Base-by-base conservation (phyloP, 2,797 vertebrate genomes). In the Molossus alvarezi region DNA sequence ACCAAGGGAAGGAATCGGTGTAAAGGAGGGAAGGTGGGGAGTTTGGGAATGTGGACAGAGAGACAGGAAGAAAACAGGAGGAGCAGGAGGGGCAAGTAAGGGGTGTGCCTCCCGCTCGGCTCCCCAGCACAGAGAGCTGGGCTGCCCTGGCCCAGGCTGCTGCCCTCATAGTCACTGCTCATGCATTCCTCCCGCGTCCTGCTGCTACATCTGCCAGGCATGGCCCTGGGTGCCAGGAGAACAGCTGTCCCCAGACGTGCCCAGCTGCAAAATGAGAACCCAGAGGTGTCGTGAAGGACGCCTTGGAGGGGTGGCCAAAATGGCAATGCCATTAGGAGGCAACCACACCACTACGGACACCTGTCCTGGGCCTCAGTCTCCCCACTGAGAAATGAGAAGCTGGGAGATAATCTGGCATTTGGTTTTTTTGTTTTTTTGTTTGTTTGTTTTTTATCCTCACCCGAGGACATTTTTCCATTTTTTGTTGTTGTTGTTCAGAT, bases 201-300 rank as follows among this genome's bases (percentile, higher is more conserved):
- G 51, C 75, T 20, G 14, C 48, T 92, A 88, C 83, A 41, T 48
- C 92, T 84, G 86, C 77, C 95, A 91, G 95, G 85, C 79, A 87
- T 55, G 85, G 82, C 75, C 75, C 51, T 71, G 62, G 57, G 58
- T 71, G 83, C 71, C 33, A 71, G 53, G 45, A 87, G 55, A 88
- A 82, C 96, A 95, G 95, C 89, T 90, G 94, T 79, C 62, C 76
- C 64, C 75, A 7, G 7, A 88, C 3, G 0, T 88, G 95, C 83
- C 60, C 53, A 58, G 91, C 27, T 91, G 55, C 88, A 71, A 65
- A 88, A 95, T 72, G 90, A 95, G 72, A 81, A 62, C 72, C n/a
- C 11, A 20, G 85, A 33, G 53, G 75, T 87, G 65, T 62, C 1
- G 3, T 29, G 76, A 95, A 97, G 76, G 82, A 81, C 51, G 45